Evolutionary conservation across 2,797 vertebrate species (phyloP).

Genomic region (Phoxinus dragarum): DNA sequence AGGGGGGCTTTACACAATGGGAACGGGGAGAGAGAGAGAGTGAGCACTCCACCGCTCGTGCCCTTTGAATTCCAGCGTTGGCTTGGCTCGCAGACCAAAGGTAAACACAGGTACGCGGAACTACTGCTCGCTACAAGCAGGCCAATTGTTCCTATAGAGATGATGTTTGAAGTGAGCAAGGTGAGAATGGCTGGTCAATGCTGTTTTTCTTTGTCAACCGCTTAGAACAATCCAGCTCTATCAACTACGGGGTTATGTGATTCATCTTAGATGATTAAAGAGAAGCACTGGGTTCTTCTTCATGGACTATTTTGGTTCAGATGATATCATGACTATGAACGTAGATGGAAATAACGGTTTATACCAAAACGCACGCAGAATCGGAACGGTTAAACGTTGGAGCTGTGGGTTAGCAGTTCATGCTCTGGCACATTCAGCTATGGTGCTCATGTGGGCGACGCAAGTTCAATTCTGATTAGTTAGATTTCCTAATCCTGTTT

Average conservation of each 20-base stretch:
- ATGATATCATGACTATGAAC: neutral
- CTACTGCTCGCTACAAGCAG: slow-evolving; percentile 71
- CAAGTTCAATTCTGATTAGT: neutral
- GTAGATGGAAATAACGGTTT: neutral
- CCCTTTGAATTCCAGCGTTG: slow-evolving; percentile 71
- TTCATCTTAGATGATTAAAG: neutral
- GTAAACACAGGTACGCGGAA: slow-evolving; percentile 76
- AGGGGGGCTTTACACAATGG: slow-evolving; percentile 48
- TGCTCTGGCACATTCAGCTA: neutral
- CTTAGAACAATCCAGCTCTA: slow-evolving; percentile 72
- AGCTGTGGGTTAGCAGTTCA: neutral
- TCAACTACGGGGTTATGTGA: slow-evolving; percentile 26
- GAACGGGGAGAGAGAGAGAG: slow-evolving; percentile 48
- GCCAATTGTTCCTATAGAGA: slow-evolving; percentile 76
- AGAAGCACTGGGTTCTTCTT: neutral
- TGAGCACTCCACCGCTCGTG: slow-evolving; percentile 46
- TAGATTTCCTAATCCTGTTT: neutral
- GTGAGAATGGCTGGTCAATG: slow-evolving; percentile 61
- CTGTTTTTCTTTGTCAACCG: slow-evolving; percentile 77
- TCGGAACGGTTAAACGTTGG: neutral
- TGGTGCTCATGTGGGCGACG: neutral
- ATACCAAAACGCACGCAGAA: neutral
- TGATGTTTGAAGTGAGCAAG: slow-evolving; percentile 71
- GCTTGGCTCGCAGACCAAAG: slow-evolving; percentile 72
- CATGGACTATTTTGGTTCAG: neutral